phyloP scores from a whole-genome alignment of 2,888 invertebrate genomes.

The Drosophila cracens region DNA sequence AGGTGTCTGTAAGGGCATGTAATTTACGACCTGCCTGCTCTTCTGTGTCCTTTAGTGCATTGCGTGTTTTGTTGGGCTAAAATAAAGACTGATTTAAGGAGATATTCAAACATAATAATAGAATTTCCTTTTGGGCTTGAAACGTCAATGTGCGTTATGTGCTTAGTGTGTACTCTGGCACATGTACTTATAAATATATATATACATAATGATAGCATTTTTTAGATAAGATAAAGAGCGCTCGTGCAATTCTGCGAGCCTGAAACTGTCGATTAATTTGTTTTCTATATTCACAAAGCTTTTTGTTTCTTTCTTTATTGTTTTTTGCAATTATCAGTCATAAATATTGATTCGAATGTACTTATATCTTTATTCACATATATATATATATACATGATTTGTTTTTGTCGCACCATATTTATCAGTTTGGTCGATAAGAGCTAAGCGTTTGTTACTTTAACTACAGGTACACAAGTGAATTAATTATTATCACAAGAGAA shows the following conservation, averaged over 20 bases:
- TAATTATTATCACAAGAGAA: slow-evolving; percentile 10
- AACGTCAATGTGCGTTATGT: slow-evolving; percentile 48
- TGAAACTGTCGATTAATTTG: slow-evolving; percentile 47
- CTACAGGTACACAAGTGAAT: slow-evolving; percentile 6
- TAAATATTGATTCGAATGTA: slow-evolving; percentile 9
- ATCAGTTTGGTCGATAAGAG: slow-evolving; percentile 37
- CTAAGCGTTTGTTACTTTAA: slow-evolving; percentile 13
- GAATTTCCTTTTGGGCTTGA: slow-evolving; percentile 48
- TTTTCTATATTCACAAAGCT: slow-evolving; percentile 2
- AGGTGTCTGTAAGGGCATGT: background rate
- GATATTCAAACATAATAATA: background rate
- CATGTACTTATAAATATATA: slow-evolving; percentile 5
- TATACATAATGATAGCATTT: slow-evolving; percentile 13
- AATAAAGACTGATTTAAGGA: background rate
- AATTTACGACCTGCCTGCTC: background rate
- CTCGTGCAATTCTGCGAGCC: slow-evolving; percentile 37
- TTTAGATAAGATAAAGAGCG: slow-evolving; percentile 62
- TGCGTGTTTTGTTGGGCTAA: slow-evolving; percentile 22
- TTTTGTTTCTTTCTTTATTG: slow-evolving; percentile 1
- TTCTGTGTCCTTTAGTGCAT: slow-evolving; percentile 1
- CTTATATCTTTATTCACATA: background rate
- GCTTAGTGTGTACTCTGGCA: background rate
- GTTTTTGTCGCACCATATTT: slow-evolving; percentile 11
- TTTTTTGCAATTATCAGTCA: slow-evolving; percentile 21
- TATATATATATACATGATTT: background rate